These are phyloP conservation scores for Microcebus tavaratra DNA, from an alignment of 2,113 vertebrate species.

Conservation along the genomic window DNA sequence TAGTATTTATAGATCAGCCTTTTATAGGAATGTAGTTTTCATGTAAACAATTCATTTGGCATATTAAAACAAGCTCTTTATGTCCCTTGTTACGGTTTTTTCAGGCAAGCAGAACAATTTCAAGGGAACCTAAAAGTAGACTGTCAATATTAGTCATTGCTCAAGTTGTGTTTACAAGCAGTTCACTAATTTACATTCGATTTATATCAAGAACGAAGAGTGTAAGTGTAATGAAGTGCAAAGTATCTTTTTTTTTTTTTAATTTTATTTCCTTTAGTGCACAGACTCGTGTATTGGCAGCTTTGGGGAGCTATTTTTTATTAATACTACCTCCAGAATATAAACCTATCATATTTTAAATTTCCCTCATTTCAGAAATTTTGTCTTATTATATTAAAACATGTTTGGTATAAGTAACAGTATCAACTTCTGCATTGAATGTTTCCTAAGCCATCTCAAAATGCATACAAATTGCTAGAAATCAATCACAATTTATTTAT, in stretches of 20 bases:
- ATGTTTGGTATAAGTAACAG: background rate
- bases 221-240: background rate
- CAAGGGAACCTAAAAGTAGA: constrained; percentile 3
- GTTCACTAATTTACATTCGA: constrained; percentile 50
- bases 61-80: constrained; percentile 61
- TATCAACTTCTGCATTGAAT: background rate
- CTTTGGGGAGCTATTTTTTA: background rate
- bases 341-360: background rate
- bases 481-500: constrained; percentile 42
- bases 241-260: background rate
- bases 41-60: constrained; percentile 49
- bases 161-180: constrained; percentile 55
- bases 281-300: background rate
- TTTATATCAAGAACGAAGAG: constrained; percentile 47
- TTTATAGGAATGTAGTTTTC: constrained; percentile 27
- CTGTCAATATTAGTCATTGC: constrained; percentile 25
- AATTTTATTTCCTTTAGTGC: background rate
- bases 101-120: constrained; percentile 57
- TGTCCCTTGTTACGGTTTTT: constrained; percentile 57
- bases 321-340: background rate
- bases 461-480: constrained; percentile 25
- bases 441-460: constrained; percentile 49
- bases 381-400: constrained; percentile 34
- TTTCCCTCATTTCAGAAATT: background rate
- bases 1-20: constrained; percentile 47